Percentiles rank a stretch among this genome's conserved stretches.
phyloP scores from a whole-genome alignment of 2,113 vertebrate genomes.

The human (Homo sapiens) region DNA sequence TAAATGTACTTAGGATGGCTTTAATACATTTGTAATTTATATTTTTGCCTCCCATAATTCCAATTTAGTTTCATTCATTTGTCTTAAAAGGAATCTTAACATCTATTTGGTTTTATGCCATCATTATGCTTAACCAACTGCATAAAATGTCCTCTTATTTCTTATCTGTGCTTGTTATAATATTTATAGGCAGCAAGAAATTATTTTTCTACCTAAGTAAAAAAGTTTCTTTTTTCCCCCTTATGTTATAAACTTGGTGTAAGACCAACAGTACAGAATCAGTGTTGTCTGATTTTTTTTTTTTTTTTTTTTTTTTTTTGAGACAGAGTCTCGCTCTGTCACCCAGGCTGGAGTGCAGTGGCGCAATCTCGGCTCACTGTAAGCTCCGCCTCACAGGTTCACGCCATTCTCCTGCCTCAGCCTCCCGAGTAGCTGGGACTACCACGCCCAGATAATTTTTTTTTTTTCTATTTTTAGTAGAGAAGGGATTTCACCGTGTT shows the following conservation, averaged over 20 bases:
- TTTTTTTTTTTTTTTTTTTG: neutral
- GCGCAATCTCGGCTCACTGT: too few species aligned
- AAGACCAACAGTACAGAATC: neutral
- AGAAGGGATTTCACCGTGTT: too few species aligned
- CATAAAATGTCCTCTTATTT: neutral
- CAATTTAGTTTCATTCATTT: slow-evolving; percentile 45
- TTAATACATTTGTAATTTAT: slow-evolving; percentile 17
- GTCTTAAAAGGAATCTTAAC: slow-evolving; percentile 56
- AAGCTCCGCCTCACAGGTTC: too few species aligned
- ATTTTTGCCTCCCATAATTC: slow-evolving; percentile 22
- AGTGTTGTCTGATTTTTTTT: neutral
- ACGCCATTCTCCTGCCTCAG: too few species aligned
- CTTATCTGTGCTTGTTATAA: neutral
- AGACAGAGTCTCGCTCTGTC: too few species aligned
- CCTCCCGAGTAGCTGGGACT: too few species aligned
- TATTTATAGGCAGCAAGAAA: neutral
- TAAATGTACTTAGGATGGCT: slow-evolving; percentile 26
- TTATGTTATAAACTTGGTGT: neutral
- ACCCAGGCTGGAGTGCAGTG: too few species aligned
- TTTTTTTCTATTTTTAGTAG: too few species aligned
- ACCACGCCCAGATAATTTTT: too few species aligned
- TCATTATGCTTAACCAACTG: neutral
- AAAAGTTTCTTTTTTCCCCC: neutral
- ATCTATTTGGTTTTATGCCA: slow-evolving; percentile 53
- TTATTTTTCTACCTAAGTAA: neutral